Conservation (phyloP, 1,140 invertebrate species). For the Tetramorium alpestre region DNA sequence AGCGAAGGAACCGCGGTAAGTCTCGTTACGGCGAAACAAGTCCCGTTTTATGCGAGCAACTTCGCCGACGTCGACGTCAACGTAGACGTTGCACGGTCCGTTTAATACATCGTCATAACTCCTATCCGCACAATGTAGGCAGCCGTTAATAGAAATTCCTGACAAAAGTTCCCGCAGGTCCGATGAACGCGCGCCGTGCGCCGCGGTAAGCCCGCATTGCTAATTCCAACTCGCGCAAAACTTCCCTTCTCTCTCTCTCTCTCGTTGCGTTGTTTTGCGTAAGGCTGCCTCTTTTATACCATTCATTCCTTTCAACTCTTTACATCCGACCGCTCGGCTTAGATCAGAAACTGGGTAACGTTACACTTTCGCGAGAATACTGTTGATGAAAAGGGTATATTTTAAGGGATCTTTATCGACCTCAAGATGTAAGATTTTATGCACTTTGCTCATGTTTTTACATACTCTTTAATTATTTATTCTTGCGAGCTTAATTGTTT, state of each 20-base stretch:
- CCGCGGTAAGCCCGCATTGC: conserved; percentile 8
- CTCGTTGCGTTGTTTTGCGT: not conserved
- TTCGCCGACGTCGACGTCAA: conserved; percentile 1
- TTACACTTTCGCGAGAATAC: not conserved
- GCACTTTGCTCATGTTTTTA: not conserved
- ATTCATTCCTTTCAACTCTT: conserved; percentile 10
- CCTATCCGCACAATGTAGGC: conserved; percentile 16
- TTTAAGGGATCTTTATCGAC: not conserved
- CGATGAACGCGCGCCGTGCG: not conserved
- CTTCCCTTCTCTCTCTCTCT: not conserved
- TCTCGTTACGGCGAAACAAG: not conserved
- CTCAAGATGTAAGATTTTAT: not conserved
- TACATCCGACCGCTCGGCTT: not conserved
- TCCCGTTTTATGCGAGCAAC: conserved; percentile 22
- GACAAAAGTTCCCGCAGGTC: conserved; percentile 35
- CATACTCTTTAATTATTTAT: not conserved
- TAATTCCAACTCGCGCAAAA: conserved; percentile 37
- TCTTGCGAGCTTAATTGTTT: not conserved
- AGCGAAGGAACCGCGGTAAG: not conserved
- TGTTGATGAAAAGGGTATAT: not conserved
- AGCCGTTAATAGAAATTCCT: conserved; percentile 48
- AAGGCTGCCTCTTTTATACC: not conserved
- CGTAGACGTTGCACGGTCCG: not conserved
- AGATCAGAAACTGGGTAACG: conserved; percentile 12
- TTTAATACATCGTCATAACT: conserved; percentile 51